Percentiles rank a stretch among this genome's conserved stretches.
These are phyloP conservation scores for Zapus hudsonius DNA, from an alignment of 2,113 vertebrate genomes.

Conservation along the genomic window DNA sequence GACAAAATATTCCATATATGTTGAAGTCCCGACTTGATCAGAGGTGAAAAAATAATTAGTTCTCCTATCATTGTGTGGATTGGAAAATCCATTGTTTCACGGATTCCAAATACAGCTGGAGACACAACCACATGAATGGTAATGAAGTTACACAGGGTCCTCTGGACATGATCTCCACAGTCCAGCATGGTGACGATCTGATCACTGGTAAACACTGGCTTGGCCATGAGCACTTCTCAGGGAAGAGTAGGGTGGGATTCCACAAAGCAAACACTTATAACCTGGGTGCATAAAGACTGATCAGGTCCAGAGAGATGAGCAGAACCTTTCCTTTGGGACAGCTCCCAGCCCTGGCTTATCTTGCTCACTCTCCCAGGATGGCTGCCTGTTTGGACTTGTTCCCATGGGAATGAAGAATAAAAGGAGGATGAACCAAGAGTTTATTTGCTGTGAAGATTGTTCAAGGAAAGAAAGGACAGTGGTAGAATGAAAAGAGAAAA, in stretches of 20 bases:
- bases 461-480: not conserved
- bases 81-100: not conserved
- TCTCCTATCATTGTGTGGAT: not conserved
- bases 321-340: not conserved
- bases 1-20: not conserved
- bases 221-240: not conserved
- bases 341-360: too few relatives aligned
- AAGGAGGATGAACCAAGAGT: not conserved
- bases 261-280: not conserved
- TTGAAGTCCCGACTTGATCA: not conserved
- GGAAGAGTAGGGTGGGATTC: not conserved
- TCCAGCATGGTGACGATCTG: not conserved
- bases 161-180: not conserved
- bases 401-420: not conserved
- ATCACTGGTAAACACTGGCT: not conserved
- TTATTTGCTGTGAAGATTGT: not conserved
- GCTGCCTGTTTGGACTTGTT: too few relatives aligned
- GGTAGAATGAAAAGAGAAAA: not conserved
- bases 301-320: not conserved
- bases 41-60: not conserved
- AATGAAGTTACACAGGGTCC: not conserved
- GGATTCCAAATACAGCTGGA: not conserved
- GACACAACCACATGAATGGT: not conserved
- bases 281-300: not conserved
- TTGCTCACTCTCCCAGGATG: too few relatives aligned